Base-by-base conservation (phyloP, 2,888 invertebrate species). In the Deilephila elpenor region DNA sequence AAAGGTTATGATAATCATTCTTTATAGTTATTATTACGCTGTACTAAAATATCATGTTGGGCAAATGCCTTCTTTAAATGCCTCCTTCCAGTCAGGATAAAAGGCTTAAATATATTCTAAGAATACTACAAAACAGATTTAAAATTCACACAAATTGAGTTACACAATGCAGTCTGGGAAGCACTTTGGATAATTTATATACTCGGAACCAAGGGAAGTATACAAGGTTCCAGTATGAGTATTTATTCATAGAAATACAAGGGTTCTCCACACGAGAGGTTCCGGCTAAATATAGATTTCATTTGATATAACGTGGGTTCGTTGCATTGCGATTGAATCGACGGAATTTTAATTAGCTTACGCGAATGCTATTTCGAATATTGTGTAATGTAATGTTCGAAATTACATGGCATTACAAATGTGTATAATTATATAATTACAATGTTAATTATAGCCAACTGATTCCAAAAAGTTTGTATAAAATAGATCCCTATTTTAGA, bases 241-340 rank as follows among this genome's bases (percentile, higher is more conserved):
- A 44, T 37, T 44, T 44, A 20, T 64, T 44, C 20, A 37, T 64
- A 64, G 37, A 51, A 67, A 51, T 51, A 44, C 51, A 67, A 44
- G 67, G 25, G 25, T 17, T 17, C 67, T 51, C 25, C 17, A 17
- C 67, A 51, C 14, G 44, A 64, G 37, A 25, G 25, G 25, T 29
- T 51, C 44, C 51, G 25, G 67, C 6, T 67, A 51, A 67, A 67
- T 67, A 67, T 67, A 51, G 67, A 67, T 51, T 67, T 25, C 51
- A 67, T 67, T 67, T 19, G n/a, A 61, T 17, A 3, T 19, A 14
- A 32, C 7, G 61, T 61, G 19, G 11, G 5, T 20, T 60, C 29
- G 14, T 25, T 60, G 60, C 29, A 17, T 5, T 17, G 29, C 14
- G 17, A 29, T 25, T 59, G 59, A 11, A 44, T 56, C 56, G 56